phyloP scores from a whole-genome alignment of 2,797 vertebrate genomes.

The Phalloptychus januarius region DNA sequence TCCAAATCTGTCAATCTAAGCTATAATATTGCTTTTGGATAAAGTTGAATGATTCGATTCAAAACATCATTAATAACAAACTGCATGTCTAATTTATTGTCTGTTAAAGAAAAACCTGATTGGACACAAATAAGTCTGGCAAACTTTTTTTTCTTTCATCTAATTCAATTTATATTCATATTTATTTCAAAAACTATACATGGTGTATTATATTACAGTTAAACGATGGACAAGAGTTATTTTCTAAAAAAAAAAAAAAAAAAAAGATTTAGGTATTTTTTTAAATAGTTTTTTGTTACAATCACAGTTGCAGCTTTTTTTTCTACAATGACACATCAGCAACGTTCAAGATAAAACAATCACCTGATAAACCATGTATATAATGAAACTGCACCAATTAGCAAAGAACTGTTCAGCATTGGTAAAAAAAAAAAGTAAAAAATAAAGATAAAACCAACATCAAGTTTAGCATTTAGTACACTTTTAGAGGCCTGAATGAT shows the following conservation, averaged over 20 bases:
- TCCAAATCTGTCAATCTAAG: background rate
- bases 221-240: background rate
- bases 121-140: conserved; percentile 67
- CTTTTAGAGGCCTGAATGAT: background rate
- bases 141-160: conserved; percentile 14
- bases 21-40: background rate
- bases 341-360: conserved; percentile 13
- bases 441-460: conserved; percentile 7
- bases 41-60: background rate
- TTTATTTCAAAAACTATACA: conserved; percentile 7
- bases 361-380: background rate
- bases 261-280: background rate
- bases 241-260: background rate
- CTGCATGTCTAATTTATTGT: conserved; percentile 57
- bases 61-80: background rate
- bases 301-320: conserved; percentile 11
- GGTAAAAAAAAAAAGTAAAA: conserved; percentile 15
- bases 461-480: background rate
- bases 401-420: background rate
- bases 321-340: conserved; percentile 5
- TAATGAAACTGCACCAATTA: conserved; percentile 47
- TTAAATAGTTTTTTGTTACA: conserved; percentile 27
- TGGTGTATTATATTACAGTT: conserved; percentile 10
- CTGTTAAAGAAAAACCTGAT: conserved; percentile 47
- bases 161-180: conserved; percentile 2